A percentile compares a stretch with the other conserved stretches of the same genome.
phyloP scores from a whole-genome alignment of 2,113 vertebrate genomes.

The Laterallus jamaicensis region DNA sequence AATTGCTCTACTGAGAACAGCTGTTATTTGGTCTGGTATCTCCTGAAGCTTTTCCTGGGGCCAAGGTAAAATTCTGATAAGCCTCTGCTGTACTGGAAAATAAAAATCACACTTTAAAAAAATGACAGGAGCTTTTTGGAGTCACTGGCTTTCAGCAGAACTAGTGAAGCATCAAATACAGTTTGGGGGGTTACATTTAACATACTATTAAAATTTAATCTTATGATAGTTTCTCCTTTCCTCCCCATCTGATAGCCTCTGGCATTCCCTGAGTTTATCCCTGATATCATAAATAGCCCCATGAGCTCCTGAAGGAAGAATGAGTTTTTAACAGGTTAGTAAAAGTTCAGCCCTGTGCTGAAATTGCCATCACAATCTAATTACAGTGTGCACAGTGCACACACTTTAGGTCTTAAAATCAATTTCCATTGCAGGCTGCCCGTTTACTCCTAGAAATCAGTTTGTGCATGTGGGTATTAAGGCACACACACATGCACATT shows the following conservation, averaged over 20 bases:
- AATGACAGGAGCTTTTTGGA: neutral
- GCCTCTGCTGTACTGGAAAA: neutral
- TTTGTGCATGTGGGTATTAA: neutral
- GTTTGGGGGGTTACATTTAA: neutral
- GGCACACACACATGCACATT: neutral
- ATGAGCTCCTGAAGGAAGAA: neutral
- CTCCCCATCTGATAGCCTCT: neutral
- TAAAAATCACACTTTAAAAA: slow-evolving; percentile 14
- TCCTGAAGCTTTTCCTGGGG: neutral
- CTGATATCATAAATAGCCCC: neutral
- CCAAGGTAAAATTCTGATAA: neutral
- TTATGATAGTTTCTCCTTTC: neutral
- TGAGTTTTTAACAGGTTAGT: slow-evolving; percentile 19
- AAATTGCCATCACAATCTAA: slow-evolving; percentile 22
- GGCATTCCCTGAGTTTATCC: neutral
- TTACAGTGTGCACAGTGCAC: neutral
- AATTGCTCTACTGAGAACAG: neutral
- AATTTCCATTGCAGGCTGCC: neutral
- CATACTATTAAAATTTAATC: neutral
- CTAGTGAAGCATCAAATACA: neutral
- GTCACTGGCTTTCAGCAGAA: neutral
- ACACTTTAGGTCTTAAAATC: neutral
- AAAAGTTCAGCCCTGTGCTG: slow-evolving; percentile 1
- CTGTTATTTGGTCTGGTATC: neutral
- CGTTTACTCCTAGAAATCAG: neutral